These are phyloP conservation scores for Syrphus vitripennis DNA, from an alignment of 2,888 invertebrate species.

Conservation along the genomic window DNA sequence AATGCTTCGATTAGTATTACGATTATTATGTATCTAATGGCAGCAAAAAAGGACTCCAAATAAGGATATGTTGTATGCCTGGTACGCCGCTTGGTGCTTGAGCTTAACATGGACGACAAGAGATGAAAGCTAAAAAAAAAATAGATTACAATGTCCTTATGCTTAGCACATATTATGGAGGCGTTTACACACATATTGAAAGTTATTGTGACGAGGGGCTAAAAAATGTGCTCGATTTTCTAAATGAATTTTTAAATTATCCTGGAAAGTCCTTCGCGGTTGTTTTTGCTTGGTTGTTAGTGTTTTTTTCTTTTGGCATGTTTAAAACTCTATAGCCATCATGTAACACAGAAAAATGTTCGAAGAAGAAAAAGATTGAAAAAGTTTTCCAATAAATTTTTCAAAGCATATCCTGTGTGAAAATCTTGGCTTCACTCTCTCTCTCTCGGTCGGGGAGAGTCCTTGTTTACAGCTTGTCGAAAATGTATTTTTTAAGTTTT, in stretches of 20 bases:
- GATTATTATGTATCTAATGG: conserved; percentile 65
- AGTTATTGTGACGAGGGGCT: conserved; percentile 18
- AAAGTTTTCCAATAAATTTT: conserved; percentile 69
- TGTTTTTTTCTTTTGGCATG: conserved; percentile 1
- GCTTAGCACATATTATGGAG: conserved; percentile 16
- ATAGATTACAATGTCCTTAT: conserved; percentile 40
- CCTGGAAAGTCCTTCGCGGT: conserved; percentile 20
- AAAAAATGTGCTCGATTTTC: conserved; percentile 44
- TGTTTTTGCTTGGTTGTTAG: background rate
- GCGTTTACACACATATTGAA: conserved; percentile 42
- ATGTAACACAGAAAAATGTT: background rate
- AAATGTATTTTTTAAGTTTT: conserved; percentile 36
- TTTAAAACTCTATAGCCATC: background rate
- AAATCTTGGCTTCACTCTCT: conserved; percentile 40
- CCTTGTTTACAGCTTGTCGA: conserved; percentile 69
- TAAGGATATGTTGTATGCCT: conserved; percentile 35
- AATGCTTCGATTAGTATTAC: conserved; percentile 66
- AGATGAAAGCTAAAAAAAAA: background rate
- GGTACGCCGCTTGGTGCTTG: no score
- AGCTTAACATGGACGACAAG: background rate
- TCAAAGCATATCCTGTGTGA: conserved; percentile 56
- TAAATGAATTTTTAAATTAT: conserved; percentile 60
- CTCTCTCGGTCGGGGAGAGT: background rate
- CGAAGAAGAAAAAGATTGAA: conserved; percentile 27
- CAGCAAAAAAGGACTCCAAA: conserved; percentile 49